Percentiles rank a stretch among this genome's conserved stretches.
These are phyloP conservation scores for Aricia agestis DNA, from an alignment of 1,140 invertebrate genomes.

Conservation along the genomic window DNA sequence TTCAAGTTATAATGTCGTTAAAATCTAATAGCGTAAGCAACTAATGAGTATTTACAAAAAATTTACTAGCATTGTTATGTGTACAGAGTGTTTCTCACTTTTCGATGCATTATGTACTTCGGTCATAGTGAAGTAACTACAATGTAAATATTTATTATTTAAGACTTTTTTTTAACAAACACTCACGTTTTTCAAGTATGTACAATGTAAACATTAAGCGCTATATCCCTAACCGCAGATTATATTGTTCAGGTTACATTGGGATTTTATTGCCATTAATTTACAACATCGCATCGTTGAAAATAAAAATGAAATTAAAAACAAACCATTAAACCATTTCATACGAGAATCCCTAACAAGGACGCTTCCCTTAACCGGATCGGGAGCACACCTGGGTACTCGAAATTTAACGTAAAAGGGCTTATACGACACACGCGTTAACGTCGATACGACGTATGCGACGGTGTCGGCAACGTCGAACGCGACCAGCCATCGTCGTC, in stretches of 20 bases:
- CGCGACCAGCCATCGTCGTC: conserved; percentile 16
- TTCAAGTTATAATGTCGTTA: no score
- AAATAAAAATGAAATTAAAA: conserved; percentile 73
- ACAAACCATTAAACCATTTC: conserved; percentile 75
- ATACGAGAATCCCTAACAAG: conserved; percentile 73
- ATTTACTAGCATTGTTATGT: no score
- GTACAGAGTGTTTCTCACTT: no score
- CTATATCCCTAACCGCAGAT: not conserved
- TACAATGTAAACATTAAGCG: no score
- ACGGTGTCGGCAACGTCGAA: conserved; percentile 19
- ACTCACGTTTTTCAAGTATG: no score
- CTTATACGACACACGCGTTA: conserved; percentile 56
- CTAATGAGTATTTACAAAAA: no score
- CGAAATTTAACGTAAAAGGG: conserved; percentile 70
- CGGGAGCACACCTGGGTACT: conserved; percentile 75
- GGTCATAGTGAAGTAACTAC: no score
- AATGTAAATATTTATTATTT: no score
- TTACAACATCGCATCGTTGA: conserved; percentile 56
- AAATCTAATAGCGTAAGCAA: no score
- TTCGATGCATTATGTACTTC: no score
- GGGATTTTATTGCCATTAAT: conserved; percentile 56
- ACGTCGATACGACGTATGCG: conserved; percentile 37
- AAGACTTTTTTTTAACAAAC: no score
- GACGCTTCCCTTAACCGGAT: conserved; percentile 74
- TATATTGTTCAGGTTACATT: conserved; percentile 9